Conservation (phyloP, 2,797 vertebrate species). For the Chiloscyllium punctatum region DNA sequence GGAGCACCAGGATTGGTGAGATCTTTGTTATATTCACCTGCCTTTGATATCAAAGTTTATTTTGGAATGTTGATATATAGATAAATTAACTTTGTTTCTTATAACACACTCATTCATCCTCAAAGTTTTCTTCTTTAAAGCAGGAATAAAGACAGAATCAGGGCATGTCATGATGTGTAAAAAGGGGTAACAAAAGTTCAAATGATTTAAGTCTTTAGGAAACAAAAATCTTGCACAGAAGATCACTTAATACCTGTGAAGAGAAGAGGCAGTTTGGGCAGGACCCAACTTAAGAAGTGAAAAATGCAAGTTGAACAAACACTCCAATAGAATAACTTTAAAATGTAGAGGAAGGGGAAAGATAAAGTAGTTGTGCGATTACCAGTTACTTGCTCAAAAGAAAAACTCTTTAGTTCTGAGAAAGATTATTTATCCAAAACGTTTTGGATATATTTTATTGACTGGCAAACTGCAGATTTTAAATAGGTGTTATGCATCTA, state of each 20-base stretch:
- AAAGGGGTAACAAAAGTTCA: background rate
- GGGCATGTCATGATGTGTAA: background rate
- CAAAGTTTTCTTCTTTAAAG: background rate
- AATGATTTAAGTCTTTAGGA: background rate
- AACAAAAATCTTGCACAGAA: background rate
- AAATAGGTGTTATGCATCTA: background rate
- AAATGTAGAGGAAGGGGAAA: background rate
- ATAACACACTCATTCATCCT: background rate
- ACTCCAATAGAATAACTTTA: background rate
- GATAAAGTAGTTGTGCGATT: background rate
- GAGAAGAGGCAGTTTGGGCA: background rate
- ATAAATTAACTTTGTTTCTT: background rate
- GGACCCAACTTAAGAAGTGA: background rate
- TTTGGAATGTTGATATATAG: background rate
- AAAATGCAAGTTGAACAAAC: background rate
- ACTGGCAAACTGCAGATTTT: background rate
- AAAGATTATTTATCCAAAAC: background rate
- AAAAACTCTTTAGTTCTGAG: background rate
- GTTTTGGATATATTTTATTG: background rate
- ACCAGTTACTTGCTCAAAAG: background rate
- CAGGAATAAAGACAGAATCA: background rate
- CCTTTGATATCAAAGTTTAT: background rate
- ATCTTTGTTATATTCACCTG: background rate
- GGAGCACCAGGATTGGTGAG: constrained; percentile 91
- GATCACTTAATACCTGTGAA: background rate